Evolutionary conservation across 2,797 vertebrate genomes (phyloP).

Genomic region (Rousettus madagascariensis): DNA sequence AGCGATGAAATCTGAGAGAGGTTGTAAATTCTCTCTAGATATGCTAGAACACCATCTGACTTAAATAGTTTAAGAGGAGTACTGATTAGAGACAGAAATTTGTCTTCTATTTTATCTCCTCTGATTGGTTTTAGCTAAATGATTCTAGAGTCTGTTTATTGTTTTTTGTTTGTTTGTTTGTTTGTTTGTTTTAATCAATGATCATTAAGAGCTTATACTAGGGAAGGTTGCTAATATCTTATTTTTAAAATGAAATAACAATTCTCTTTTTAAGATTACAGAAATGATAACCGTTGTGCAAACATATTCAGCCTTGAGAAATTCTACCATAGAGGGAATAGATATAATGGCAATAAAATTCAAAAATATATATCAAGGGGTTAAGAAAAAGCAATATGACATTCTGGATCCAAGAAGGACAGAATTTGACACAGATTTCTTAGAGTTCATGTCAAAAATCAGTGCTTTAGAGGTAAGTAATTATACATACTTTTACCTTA

Average conservation of each 20-base stretch:
- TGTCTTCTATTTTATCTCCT: background rate
- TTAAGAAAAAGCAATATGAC: conserved; percentile 88
- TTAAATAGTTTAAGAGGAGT: background rate
- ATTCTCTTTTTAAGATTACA: conserved; percentile 85
- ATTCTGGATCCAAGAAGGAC: conserved; percentile 85
- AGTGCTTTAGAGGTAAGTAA: conserved; percentile 85
- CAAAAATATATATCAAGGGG: conserved; percentile 83
- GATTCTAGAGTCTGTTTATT: background rate
- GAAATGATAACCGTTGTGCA: conserved; percentile 87
- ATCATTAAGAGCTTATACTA: background rate
- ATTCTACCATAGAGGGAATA: conserved; percentile 89
- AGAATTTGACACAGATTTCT: conserved; percentile 89
- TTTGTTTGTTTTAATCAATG: background rate
- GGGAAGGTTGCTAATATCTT: background rate
- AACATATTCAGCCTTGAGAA: conserved; percentile 83
- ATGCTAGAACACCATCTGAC: background rate
- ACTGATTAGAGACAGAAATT: background rate
- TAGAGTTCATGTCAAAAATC: conserved; percentile 86
- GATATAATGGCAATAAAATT: conserved; percentile 87
- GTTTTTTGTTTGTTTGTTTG: no score
- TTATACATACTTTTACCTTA: background rate
- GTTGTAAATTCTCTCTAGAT: background rate
- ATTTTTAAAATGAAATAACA: background rate
- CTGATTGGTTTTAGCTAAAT: background rate
- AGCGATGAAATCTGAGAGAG: background rate